Percentiles rank a stretch among this genome's conserved stretches.
Evolutionary conservation across 2,113 vertebrate species (phyloP).

Genomic region (Nerophis lumbriciformis): DNA sequence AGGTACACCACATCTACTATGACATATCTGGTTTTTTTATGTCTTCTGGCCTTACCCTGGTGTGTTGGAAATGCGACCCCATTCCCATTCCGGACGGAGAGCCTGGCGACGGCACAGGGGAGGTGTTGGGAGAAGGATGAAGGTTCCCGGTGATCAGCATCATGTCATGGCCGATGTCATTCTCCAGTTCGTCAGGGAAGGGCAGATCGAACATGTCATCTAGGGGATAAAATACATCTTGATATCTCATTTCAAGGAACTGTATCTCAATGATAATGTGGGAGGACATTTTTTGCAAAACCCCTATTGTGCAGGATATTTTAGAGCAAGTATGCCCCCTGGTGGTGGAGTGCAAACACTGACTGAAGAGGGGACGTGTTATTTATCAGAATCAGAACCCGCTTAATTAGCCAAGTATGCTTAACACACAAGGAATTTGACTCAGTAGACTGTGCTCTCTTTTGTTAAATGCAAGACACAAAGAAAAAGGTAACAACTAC

Average conservation of each 20-base stretch:
- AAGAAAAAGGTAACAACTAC: no score
- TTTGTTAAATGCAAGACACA: no score
- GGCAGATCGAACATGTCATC: conserved; percentile 96
- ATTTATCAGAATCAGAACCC: no score
- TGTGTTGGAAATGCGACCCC: conserved; percentile 88
- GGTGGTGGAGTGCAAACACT: conserved; percentile 13
- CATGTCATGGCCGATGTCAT: conserved; percentile 85
- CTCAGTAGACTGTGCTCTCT: no score
- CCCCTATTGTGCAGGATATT: not conserved
- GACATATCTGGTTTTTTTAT: not conserved
- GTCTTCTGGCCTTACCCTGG: conserved; percentile 77
- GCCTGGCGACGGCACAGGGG: conserved; percentile 88
- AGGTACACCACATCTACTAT: not conserved
- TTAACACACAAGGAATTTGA: no score
- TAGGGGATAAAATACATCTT: conserved; percentile 40
- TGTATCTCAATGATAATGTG: not conserved
- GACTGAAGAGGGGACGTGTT: no score
- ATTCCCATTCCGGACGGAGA: conserved; percentile 90
- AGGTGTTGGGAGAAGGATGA: conserved; percentile 90
- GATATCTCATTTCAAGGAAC: no score
- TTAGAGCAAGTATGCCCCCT: conserved; percentile 22
- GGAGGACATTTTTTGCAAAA: not conserved
- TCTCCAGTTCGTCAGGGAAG: conserved; percentile 96
- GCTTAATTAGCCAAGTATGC: no score
- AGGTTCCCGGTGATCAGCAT: conserved; percentile 96